phyloP scores from a whole-genome alignment of 2,888 invertebrate species.

The Hoplodrina blanda region DNA sequence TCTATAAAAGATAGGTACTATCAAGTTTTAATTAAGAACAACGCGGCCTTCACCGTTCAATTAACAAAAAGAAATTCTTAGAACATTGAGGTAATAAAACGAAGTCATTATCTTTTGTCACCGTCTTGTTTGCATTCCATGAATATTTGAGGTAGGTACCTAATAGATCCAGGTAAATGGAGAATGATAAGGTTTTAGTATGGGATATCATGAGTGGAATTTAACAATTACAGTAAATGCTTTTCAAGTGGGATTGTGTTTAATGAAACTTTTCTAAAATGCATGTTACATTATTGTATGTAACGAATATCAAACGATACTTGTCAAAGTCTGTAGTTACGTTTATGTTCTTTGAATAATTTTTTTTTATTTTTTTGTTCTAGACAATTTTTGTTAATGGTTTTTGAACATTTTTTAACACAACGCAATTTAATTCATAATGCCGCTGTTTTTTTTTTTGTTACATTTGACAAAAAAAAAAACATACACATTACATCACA shows the following conservation, averaged over 20 bases:
- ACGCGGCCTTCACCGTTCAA: constrained; percentile 42
- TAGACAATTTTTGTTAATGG: no score
- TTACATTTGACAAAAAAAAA: no score
- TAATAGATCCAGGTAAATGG: constrained; percentile 27
- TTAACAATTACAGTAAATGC: neutral
- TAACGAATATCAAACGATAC: no score
- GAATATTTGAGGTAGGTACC: constrained; percentile 19
- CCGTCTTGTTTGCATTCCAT: constrained; percentile 38
- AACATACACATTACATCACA: no score
- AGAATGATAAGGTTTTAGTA: constrained; percentile 26
- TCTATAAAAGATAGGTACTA: constrained; percentile 24
- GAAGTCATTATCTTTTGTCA: constrained; percentile 25
- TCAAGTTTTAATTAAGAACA: constrained; percentile 55
- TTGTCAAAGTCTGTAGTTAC: no score
- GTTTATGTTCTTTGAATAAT: no score
- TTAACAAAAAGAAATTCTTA: constrained; percentile 47
- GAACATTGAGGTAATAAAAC: constrained; percentile 44
- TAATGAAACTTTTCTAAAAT: no score
- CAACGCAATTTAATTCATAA: no score
- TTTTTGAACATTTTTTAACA: no score
- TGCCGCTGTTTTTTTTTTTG: no score
- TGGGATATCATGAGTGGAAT: neutral
- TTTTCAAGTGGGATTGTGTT: neutral
- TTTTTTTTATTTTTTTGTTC: no score
- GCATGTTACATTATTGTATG: no score